Evolutionary conservation across 2,113 vertebrate genomes (phyloP).

Genomic region (Microtus richardsoni): DNA sequence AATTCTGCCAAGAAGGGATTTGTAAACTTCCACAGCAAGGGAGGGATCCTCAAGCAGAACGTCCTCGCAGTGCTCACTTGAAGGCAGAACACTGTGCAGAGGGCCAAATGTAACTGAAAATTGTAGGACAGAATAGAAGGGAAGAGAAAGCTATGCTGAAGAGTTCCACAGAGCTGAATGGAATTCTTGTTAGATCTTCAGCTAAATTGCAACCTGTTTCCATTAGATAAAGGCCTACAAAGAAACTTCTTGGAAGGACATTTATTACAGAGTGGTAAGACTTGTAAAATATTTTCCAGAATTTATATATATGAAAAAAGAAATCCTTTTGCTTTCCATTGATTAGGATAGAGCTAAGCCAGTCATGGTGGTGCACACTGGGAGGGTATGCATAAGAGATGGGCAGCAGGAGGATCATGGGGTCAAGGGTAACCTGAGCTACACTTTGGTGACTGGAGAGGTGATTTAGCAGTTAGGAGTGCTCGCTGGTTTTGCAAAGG

Average conservation of each 20-base stretch:
- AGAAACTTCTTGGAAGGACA: background rate
- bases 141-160: background rate
- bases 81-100: conserved; percentile 1
- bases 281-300: background rate
- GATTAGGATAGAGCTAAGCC: background rate
- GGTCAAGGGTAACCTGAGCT: background rate
- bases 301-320: too few species aligned
- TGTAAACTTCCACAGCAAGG: background rate
- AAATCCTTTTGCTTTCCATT: background rate
- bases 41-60: conserved; percentile 21
- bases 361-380: background rate
- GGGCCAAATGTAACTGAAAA: conserved; percentile 6
- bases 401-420: background rate
- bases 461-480: background rate
- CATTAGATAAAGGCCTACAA: background rate
- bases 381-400: background rate
- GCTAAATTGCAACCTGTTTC: background rate
- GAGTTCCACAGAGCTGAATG: background rate
- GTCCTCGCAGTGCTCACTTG: background rate
- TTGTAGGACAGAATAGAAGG: background rate
- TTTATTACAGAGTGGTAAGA: background rate
- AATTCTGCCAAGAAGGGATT: conserved; percentile 55
- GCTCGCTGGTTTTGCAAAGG: background rate
- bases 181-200: background rate
- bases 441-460: background rate